phyloP scores from a whole-genome alignment of 2,797 vertebrate species.

The Centropyge bicolor region DNA sequence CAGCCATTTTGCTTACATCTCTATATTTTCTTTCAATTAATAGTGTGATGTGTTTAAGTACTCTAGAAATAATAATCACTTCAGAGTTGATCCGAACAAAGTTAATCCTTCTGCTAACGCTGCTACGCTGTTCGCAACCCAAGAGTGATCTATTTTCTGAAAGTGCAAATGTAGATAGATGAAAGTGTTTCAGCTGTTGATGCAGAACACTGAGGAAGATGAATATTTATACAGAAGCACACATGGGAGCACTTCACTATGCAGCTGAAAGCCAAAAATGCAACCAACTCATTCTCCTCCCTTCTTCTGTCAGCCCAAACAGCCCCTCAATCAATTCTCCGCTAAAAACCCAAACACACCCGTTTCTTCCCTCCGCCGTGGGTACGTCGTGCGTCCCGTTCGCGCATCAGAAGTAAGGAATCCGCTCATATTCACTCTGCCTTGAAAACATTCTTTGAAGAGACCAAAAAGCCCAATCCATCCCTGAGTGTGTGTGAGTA shows the following conservation, averaged over 20 bases:
- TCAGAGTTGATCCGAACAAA: conserved; percentile 31
- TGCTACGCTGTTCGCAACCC: conserved; percentile 35
- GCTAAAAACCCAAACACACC: conserved; percentile 57
- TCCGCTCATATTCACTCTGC: conserved; percentile 50
- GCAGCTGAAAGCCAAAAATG: conserved; percentile 67
- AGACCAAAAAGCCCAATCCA: conserved; percentile 57
- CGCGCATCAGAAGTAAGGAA: conserved; percentile 53
- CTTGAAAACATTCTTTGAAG: conserved; percentile 56
- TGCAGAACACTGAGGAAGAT: conserved; percentile 73
- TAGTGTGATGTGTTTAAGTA: conserved; percentile 4
- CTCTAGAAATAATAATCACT: conserved; percentile 17
- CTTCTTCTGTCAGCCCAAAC: conserved; percentile 64
- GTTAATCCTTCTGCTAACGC: conserved; percentile 42
- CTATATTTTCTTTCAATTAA: conserved; percentile 16
- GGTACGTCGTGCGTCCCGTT: conserved; percentile 38
- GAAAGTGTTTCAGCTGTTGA: conserved; percentile 78
- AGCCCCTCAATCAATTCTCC: conserved; percentile 55
- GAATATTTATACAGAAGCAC: conserved; percentile 81
- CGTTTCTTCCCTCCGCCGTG: conserved; percentile 34
- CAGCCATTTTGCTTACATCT: background rate
- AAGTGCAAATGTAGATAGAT: conserved; percentile 69
- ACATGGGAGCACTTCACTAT: conserved; percentile 69
- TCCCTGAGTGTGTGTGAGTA: conserved; percentile 51
- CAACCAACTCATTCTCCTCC: conserved; percentile 55
- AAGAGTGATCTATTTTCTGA: conserved; percentile 62